phyloP scores from a whole-genome alignment of 2,888 invertebrate species.

The Eupeodes latifasciatus region DNA sequence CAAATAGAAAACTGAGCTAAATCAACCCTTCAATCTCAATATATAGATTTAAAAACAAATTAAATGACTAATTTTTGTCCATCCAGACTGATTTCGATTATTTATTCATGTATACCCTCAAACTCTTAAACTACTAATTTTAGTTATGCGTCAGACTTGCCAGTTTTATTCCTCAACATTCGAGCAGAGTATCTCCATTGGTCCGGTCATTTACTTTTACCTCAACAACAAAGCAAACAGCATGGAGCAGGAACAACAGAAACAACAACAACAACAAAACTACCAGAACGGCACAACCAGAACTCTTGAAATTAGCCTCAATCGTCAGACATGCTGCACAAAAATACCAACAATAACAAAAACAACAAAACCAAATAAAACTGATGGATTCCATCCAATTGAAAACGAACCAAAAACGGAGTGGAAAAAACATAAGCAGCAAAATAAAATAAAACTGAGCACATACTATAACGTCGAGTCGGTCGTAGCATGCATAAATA shows the following conservation, averaged over 20 bases:
- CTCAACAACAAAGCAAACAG: slow-evolving; percentile 47
- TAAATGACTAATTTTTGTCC: neutral
- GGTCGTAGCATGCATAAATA: slow-evolving; percentile 39
- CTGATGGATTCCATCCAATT: slow-evolving; percentile 57
- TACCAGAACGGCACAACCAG: slow-evolving; percentile 36
- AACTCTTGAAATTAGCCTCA: slow-evolving; percentile 68
- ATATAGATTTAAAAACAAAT: neutral
- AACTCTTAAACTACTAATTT: neutral
- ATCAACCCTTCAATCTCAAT: neutral
- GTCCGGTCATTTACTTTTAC: slow-evolving; percentile 65
- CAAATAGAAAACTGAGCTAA: neutral
- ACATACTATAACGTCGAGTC: neutral
- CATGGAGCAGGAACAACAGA: slow-evolving; percentile 5
- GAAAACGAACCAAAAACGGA: slow-evolving; percentile 56
- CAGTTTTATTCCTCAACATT: slow-evolving; percentile 16
- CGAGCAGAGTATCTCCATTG: slow-evolving; percentile 28
- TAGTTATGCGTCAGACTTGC: slow-evolving; percentile 16
- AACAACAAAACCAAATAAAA: slow-evolving; percentile 22
- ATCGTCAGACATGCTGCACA: slow-evolving; percentile 39
- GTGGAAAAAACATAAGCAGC: slow-evolving; percentile 34
- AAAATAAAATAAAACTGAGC: slow-evolving; percentile 46
- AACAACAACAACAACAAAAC: neutral
- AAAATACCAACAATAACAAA: slow-evolving; percentile 1
- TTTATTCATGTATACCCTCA: neutral
- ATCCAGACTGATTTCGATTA: slow-evolving; percentile 3